Base-by-base conservation (phyloP, 2,888 invertebrate genomes). In the Campoletis raptor region DNA sequence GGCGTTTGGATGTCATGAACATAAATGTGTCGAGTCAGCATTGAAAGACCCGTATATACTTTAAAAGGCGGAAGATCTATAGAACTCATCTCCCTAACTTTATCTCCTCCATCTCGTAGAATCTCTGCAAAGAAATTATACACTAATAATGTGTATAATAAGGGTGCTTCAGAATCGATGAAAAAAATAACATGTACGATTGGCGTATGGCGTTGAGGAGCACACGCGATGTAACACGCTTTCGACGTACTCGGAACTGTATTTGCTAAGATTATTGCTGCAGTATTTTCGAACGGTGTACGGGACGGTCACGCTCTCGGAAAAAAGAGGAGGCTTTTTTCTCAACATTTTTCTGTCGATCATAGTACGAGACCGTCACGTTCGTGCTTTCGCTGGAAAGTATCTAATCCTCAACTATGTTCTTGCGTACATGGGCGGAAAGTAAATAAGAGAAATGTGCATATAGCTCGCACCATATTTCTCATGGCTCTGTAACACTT, bases 321-420 rank as follows among this genome's bases (percentile, higher is more conserved):
- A 82, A 84, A 61, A 81, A 80, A 85, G 77, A 73, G 66, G 80
- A 74, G 66, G 70, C 21, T 70, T 64, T 73, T 76, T 67, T 80
- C 78, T 77, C 37, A 48, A 72, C 76, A 64, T 78, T 88, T 85
- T 83, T 85, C 81, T 79, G 78, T 30, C 87, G 83, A 88, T 87
- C 85, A 83, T 88, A 88, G 86, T 87, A 84, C 83, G 42, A 86
- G 82, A 81, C 83, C 85, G 82, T 85, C 87, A 86, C 88, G 86
- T 88, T 85, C 86, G 81, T 83, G 86, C 88, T 89, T 88, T 86
- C 85, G 85, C 84, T 83, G 72, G 81, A 87, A 84, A 87, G 85
- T 85, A 85, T 77, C 81, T 83, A 76, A 81, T 72, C 45, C 69
- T 72, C 74, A 77, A 42, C 61, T 61, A 52, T 79, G 57, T 84